A percentile compares a stretch with the other conserved stretches of the same genome.
Evolutionary conservation across 2,888 invertebrate species (phyloP).

Genomic region (Diaprepes abbreviatus): DNA sequence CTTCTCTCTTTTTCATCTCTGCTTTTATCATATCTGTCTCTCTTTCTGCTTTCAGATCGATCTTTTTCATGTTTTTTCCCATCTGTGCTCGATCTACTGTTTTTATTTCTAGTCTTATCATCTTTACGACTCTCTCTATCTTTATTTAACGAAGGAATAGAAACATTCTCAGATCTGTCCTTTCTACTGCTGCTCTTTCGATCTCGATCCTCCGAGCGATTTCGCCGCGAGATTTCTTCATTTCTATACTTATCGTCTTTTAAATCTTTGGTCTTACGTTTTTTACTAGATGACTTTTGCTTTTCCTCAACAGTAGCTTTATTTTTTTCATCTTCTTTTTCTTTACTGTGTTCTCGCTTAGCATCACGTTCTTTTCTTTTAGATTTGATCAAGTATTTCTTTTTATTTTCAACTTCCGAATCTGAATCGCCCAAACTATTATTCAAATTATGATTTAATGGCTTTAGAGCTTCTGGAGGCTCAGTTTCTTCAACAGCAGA

Average conservation of each 20-base stretch:
- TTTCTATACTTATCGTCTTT: neutral
- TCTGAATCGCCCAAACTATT: neutral
- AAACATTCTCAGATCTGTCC: neutral
- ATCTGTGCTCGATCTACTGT: neutral
- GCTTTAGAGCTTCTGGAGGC: too few relatives aligned
- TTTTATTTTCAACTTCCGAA: conserved; percentile 3
- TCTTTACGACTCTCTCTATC: neutral
- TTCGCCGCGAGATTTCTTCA: neutral
- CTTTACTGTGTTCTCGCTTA: neutral
- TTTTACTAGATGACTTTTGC: neutral
- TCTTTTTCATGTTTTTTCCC: neutral
- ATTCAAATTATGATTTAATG: neutral
- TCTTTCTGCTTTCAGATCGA: neutral
- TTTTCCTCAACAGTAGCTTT: neutral
- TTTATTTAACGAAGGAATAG: neutral
- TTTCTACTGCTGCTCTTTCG: neutral
- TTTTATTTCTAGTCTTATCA: neutral
- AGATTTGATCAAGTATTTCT: neutral
- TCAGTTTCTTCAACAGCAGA: too few relatives aligned
- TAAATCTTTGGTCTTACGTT: neutral
- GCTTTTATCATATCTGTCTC: neutral
- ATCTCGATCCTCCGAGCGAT: conserved; percentile 5
- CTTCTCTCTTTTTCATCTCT: neutral
- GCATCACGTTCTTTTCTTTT: neutral
- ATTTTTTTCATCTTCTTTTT: neutral